Conservation (phyloP, 2,113 vertebrate species). For the Microtus oregoni region DNA sequence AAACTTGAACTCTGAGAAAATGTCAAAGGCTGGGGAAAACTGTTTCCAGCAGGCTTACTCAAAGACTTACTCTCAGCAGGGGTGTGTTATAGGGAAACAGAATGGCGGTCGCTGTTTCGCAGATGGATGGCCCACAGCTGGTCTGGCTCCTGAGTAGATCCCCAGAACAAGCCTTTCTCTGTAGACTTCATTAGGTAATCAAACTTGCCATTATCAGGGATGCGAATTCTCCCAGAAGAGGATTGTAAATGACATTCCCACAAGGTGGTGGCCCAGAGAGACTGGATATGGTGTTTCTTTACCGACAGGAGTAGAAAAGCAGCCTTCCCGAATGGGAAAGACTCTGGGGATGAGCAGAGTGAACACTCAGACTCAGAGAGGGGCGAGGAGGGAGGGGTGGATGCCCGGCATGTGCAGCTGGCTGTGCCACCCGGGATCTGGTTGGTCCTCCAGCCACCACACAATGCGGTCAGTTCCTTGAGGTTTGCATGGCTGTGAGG, state of each 20-base stretch:
- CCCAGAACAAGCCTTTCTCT: slow-evolving; percentile 29
- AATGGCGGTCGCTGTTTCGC: background rate
- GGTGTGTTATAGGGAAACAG: background rate
- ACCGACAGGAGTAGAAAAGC: background rate
- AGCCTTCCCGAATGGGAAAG: background rate
- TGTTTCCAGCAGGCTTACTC: background rate
- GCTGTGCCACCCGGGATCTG: background rate
- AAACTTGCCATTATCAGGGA: background rate
- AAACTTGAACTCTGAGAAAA: background rate
- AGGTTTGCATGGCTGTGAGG: background rate
- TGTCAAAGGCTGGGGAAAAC: background rate
- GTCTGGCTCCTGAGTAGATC: background rate
- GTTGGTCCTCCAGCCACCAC: background rate
- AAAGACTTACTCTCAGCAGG: background rate
- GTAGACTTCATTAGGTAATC: background rate
- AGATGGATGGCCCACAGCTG: background rate
- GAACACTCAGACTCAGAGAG: background rate
- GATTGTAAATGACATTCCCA: background rate
- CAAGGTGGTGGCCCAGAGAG: background rate
- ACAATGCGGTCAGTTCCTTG: background rate
- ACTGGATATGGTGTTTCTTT: background rate
- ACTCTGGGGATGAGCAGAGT: background rate
- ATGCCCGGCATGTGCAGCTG: no score
- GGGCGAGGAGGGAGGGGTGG: fast-evolving
- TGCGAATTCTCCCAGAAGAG: background rate